Percentiles rank a stretch among this genome's conserved stretches.
phyloP scores from a whole-genome alignment of 2,888 invertebrate genomes.

The Ischnus inquisitorius region DNA sequence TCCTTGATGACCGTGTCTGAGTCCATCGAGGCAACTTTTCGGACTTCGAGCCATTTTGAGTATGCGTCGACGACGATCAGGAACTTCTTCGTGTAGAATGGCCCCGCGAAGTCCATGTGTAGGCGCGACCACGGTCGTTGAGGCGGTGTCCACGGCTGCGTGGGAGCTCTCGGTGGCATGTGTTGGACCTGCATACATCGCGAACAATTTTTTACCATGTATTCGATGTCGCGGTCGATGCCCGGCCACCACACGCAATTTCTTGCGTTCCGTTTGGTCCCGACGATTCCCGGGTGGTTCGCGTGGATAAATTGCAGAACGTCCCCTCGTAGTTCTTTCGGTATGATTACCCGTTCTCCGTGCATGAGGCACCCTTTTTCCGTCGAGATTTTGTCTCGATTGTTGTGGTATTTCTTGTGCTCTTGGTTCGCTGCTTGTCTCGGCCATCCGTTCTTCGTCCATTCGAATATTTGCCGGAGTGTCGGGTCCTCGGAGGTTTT shows the following conservation, averaged over 20 bases:
- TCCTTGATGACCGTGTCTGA: too few relatives aligned
- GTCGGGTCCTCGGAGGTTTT: conserved; percentile 18
- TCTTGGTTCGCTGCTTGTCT: conserved; percentile 16
- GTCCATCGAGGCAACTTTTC: too few relatives aligned
- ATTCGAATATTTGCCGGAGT: not conserved
- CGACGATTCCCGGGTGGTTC: conserved; percentile 53
- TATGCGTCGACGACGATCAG: too few relatives aligned
- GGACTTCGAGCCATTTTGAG: too few relatives aligned
- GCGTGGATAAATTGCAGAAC: conserved; percentile 39
- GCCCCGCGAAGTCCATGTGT: conserved; percentile 67
- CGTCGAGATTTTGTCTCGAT: conserved; percentile 31
- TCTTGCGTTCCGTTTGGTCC: conserved; percentile 28
- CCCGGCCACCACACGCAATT: conserved; percentile 43
- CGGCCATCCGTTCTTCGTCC: conserved; percentile 58
- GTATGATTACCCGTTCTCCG: conserved; percentile 31
- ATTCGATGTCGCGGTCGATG: conserved; percentile 55
- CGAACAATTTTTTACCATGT: conserved; percentile 40
- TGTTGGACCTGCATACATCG: conserved; percentile 36
- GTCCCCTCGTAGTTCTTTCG: conserved; percentile 41
- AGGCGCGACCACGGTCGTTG: conserved; percentile 66
- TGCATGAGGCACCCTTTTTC: conserved; percentile 38
- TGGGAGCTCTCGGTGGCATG: conserved; percentile 50
- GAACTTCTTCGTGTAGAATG: too few relatives aligned
- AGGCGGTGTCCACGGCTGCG: conserved; percentile 59
- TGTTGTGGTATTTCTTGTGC: conserved; percentile 16